Percentiles rank a stretch among this genome's conserved stretches.
phyloP scores from a whole-genome alignment of 92 coral and sea anemone genomes.

The Metridium senile region DNA sequence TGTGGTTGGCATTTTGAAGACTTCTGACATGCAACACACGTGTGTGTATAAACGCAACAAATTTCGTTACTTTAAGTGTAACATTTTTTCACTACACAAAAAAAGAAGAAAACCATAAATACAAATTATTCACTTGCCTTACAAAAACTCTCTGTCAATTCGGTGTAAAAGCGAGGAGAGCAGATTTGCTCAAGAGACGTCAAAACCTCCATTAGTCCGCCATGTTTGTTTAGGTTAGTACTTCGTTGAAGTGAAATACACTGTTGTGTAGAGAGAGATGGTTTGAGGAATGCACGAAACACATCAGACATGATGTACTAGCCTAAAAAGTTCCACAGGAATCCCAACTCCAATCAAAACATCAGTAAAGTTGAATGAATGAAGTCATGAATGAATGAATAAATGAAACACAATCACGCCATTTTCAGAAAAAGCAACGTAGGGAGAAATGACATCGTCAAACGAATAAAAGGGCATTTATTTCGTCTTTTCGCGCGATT shows the following conservation, averaged over 20 bases:
- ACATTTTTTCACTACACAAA: background rate
- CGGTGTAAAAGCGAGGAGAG: background rate
- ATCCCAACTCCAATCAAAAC: background rate
- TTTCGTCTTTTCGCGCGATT: too few species aligned
- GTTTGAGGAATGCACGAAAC: background rate
- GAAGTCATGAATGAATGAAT: background rate
- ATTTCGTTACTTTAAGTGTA: too few species aligned
- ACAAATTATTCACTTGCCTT: background rate
- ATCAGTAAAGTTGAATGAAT: background rate
- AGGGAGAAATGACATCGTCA: too few species aligned
- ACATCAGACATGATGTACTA: background rate
- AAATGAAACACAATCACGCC: too few species aligned
- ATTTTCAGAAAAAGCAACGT: too few species aligned
- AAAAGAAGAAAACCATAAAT: background rate
- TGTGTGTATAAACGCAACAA: too few species aligned
- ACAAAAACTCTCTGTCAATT: background rate
- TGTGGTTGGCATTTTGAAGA: too few species aligned
- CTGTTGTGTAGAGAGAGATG: background rate
- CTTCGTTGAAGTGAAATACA: background rate
- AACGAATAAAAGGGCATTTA: too few species aligned
- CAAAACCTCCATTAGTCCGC: conserved; percentile 3
- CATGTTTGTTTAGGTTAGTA: background rate
- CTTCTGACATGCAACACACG: too few species aligned
- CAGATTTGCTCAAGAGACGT: background rate
- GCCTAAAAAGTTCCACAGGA: background rate